phyloP scores from a whole-genome alignment of 2,113 vertebrate species.

The Scomber colias region DNA sequence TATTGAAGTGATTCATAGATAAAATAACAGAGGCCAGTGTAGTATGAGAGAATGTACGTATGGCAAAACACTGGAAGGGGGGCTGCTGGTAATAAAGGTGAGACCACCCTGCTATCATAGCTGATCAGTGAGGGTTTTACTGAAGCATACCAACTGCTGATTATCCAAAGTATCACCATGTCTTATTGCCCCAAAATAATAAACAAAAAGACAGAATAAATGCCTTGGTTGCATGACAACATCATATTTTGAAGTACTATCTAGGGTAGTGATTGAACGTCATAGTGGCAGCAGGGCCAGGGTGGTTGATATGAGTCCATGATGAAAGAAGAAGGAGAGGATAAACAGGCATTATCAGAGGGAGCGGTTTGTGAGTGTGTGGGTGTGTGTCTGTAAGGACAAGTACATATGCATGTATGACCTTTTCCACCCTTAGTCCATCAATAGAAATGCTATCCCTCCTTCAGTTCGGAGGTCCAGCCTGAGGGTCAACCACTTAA shows the following conservation, averaged over 20 bases:
- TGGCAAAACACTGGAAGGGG: constrained; percentile 4
- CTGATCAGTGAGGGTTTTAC: constrained; percentile 51
- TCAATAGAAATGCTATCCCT: constrained; percentile 70
- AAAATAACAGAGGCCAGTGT: constrained; percentile 42
- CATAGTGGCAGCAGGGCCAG: constrained; percentile 48
- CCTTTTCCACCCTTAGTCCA: constrained; percentile 52
- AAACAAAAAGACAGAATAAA: constrained; percentile 61
- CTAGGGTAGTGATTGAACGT: constrained; percentile 50
- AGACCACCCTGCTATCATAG: constrained; percentile 58
- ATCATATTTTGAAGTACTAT: constrained; percentile 54
- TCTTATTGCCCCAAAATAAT: constrained; percentile 54
- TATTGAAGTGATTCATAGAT: constrained; percentile 57
- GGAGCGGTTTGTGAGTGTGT: constrained; percentile 26
- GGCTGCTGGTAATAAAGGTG: constrained; percentile 37
- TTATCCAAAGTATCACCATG: constrained; percentile 57
- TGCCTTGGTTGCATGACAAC: constrained; percentile 40
- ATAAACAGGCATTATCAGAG: constrained; percentile 56
- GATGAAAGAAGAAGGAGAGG: constrained; percentile 58
- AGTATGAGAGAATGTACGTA: constrained; percentile 12
- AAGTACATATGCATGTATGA: constrained; percentile 43
- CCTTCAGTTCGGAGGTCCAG: constrained; percentile 47
- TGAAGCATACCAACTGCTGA: constrained; percentile 57
- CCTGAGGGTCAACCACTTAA: constrained; percentile 73
- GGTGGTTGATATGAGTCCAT: constrained; percentile 55
- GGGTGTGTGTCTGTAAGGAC: constrained; percentile 30